Percentiles rank a stretch among this genome's conserved stretches.
Conservation (phyloP, 1,140 invertebrate genomes). For the Scaptomyza graminum region DNA sequence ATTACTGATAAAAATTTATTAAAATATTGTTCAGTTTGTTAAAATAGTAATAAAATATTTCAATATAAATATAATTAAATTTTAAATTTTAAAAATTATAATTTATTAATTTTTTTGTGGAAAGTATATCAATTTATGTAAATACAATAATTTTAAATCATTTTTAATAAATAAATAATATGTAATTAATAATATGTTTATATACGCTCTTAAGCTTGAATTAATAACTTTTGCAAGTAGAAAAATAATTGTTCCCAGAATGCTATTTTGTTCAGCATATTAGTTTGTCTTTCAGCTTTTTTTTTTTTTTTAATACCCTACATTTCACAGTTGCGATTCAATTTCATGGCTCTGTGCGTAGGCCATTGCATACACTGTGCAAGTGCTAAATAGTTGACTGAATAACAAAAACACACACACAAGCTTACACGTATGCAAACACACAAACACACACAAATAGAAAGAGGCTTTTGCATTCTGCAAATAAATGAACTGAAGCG, state of each 20-base stretch:
- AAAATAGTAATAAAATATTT: too few relatives aligned
- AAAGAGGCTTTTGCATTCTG: slow-evolving; percentile 30
- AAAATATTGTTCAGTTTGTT: too few relatives aligned
- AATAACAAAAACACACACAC: slow-evolving; percentile 45
- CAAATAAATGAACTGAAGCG: slow-evolving; percentile 77
- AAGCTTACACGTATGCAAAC: slow-evolving; percentile 13
- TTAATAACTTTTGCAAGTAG: too few relatives aligned
- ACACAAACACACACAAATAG: slow-evolving; percentile 2
- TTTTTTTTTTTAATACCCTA: slow-evolving; percentile 6
- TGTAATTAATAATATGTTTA: too few relatives aligned
- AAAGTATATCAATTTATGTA: too few relatives aligned
- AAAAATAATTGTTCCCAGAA: not conserved
- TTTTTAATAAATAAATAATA: too few relatives aligned
- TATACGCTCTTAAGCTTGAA: too few relatives aligned
- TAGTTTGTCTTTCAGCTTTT: not conserved
- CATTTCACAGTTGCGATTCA: slow-evolving; percentile 51
- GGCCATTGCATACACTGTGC: slow-evolving; percentile 64
- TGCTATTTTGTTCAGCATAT: not conserved
- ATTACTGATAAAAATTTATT: too few relatives aligned
- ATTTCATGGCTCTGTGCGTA: slow-evolving; percentile 76
- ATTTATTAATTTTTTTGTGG: too few relatives aligned
- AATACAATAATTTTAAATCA: too few relatives aligned
- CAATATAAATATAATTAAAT: too few relatives aligned
- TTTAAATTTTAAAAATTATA: too few relatives aligned
- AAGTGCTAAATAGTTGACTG: slow-evolving; percentile 80